Evolutionary conservation across 1,140 invertebrate species (phyloP), one percentile per base, ranked within the genome.

Genomic region (Diploscapter pachys): DNA sequence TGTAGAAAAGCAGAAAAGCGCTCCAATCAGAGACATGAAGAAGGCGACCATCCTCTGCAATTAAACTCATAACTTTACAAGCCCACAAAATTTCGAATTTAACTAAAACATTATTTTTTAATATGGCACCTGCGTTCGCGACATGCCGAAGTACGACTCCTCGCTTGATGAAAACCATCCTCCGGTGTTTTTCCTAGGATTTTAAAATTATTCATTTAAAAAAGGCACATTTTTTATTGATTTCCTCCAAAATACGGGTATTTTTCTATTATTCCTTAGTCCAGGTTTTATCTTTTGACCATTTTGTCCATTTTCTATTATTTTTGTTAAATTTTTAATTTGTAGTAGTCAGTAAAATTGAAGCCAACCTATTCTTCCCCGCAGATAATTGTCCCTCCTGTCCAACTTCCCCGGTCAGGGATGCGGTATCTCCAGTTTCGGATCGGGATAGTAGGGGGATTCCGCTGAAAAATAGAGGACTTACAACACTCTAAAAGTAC

Each of bases 1-100:
- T 53, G 79, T 82, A 50, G 71, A 76, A 68, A 86, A 85, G 69
- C 82, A 86, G 72, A 85, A 85, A 4, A 66, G 80, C 8, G 82
- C 84, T 71, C 78, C 80, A 64, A 83, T 68, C n/a, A 80, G 63
- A 64, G 74, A 85, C 64, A 85, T 78, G 63, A 85, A 85, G 59
- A 85, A 85, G 11, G 77, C 80, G 13, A 81, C 67, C 50, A 84
- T 78, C 56, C 83, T 55, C 62, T 31, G 31, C 31, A 31, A 31
- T 31, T 31, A 31, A 31, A 31, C 31, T 31, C 31, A 31, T 31
- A 31, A 31, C 31, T 31, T 31, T 31, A 31, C 31, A 31, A 31
- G 31, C 31, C 31, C 31, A 31, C 31, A 31, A 31, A 31, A 31
- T 31, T 31, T 31, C 31, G 31, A 31, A 31, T 31, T 31, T 31